Percentiles rank a stretch among this genome's conserved stretches.
Conservation (phyloP, 2,888 invertebrate species). For the Torymus texanus region DNA sequence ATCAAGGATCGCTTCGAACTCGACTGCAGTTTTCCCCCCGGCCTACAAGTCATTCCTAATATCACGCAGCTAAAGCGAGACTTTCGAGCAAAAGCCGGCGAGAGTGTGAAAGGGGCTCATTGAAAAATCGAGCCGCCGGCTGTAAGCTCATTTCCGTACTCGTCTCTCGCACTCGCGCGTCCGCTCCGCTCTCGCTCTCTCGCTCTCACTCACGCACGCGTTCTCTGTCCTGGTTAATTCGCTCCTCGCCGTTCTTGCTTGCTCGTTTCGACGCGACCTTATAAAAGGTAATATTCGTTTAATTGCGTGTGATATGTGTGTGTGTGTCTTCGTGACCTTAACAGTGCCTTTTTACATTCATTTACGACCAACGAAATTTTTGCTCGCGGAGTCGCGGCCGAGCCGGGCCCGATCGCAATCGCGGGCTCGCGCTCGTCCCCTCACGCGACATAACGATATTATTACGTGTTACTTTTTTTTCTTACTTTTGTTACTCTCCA, state of each 20-base stretch:
- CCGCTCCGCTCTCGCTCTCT: slow-evolving; percentile 1
- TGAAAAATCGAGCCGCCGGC: neutral
- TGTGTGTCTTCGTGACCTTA: slow-evolving; percentile 59
- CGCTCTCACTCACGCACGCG: neutral
- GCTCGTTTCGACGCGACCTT: slow-evolving; percentile 50
- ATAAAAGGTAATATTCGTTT: slow-evolving; percentile 54
- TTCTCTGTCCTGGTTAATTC: slow-evolving; percentile 1
- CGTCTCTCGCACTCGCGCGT: neutral
- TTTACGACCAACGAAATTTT: slow-evolving; percentile 55
- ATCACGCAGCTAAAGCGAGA: slow-evolving; percentile 5
- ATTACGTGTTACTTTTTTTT: slow-evolving; percentile 39
- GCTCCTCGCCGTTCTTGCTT: slow-evolving; percentile 5
- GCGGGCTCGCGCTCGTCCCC: neutral
- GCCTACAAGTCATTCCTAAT: slow-evolving; percentile 54
- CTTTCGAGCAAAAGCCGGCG: neutral
- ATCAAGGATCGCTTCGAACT: slow-evolving; percentile 59
- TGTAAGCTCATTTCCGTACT: neutral
- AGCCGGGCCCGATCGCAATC: slow-evolving; percentile 23
- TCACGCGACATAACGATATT: slow-evolving; percentile 50
- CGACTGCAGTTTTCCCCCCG: slow-evolving; percentile 54
- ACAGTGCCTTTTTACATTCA: slow-evolving; percentile 66
- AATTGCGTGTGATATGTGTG: slow-evolving; percentile 52
- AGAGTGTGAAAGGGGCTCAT: neutral
- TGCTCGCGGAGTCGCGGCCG: slow-evolving; percentile 44
- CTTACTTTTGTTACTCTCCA: slow-evolving; percentile 44